These are phyloP conservation scores for Ceratina japonica DNA, from an alignment of 1,140 invertebrate species.

Conservation along the genomic window DNA sequence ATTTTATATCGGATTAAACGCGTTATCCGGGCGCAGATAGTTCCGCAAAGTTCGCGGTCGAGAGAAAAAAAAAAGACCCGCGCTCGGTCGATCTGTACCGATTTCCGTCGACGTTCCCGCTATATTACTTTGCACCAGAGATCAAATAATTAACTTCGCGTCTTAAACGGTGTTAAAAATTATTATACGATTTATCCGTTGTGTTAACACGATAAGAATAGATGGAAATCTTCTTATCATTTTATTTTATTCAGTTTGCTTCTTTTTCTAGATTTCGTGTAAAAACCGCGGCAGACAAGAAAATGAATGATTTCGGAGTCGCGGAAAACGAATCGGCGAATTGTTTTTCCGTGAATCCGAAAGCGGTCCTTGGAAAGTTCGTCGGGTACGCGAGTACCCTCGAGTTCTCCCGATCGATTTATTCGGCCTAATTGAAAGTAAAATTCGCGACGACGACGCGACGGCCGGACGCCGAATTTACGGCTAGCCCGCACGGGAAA, in stretches of 20 bases:
- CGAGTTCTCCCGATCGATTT: background rate
- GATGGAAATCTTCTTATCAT: too few relatives aligned
- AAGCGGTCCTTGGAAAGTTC: background rate
- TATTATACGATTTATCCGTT: too few relatives aligned
- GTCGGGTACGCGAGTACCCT: too few relatives aligned
- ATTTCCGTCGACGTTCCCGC: background rate
- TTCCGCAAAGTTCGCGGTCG: conserved; percentile 18
- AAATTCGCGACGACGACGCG: background rate
- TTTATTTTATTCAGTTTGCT: too few relatives aligned
- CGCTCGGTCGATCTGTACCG: background rate
- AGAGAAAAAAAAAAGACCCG: background rate
- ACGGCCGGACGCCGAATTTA: background rate
- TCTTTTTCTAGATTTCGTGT: too few relatives aligned
- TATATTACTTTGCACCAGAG: background rate
- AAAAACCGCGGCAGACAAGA: too few relatives aligned
- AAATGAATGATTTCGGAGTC: background rate
- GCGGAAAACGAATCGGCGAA: background rate
- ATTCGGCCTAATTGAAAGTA: conserved; percentile 12
- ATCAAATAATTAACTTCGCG: too few relatives aligned
- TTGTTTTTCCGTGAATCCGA: background rate
- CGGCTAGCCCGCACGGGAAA: background rate
- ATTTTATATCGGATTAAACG: conserved; percentile 33
- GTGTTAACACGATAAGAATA: too few relatives aligned
- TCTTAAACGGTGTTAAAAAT: too few relatives aligned
- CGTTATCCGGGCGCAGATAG: conserved; percentile 44